Evolutionary conservation across 2,888 invertebrate species (phyloP).

Genomic region (Hypolimnas misippus): DNA sequence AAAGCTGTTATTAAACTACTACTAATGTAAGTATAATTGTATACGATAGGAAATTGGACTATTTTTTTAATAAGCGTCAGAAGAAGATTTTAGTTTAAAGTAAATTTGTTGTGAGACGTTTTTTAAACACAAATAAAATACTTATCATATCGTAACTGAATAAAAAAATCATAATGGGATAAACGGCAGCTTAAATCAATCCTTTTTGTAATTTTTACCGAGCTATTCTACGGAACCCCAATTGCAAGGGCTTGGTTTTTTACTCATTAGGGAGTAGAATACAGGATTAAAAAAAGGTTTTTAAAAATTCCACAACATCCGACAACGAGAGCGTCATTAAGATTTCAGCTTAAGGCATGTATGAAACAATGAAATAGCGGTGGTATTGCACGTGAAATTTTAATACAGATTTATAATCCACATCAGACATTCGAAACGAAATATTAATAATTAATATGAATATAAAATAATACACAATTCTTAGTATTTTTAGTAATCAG

Average conservation of each 20-base stretch:
- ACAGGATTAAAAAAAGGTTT: constrained; percentile 68
- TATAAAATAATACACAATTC: neutral
- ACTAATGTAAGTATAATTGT: too few species aligned
- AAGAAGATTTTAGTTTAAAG: too few species aligned
- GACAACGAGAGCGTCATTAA: constrained; percentile 54
- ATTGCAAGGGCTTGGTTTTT: constrained; percentile 38
- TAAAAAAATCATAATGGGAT: neutral
- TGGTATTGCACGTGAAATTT: constrained; percentile 48
- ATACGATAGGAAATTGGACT: too few species aligned
- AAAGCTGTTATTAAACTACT: too few species aligned
- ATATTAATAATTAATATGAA: neutral
- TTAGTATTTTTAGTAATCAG: too few species aligned
- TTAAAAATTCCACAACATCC: constrained; percentile 61
- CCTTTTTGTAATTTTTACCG: constrained; percentile 20
- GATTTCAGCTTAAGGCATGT: constrained; percentile 67
- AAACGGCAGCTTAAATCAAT: constrained; percentile 8
- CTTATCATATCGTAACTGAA: too few species aligned
- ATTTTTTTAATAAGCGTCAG: too few species aligned
- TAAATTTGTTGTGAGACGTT: too few species aligned
- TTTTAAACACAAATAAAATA: too few species aligned
- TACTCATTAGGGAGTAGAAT: constrained; percentile 48
- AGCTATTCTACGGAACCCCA: constrained; percentile 33
- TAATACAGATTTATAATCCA: constrained; percentile 14
- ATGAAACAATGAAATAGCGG: constrained; percentile 66
- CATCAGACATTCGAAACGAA: constrained; percentile 8